phyloP scores from a whole-genome alignment of 2,113 vertebrate genomes.

The Philantomba maxwellii region DNA sequence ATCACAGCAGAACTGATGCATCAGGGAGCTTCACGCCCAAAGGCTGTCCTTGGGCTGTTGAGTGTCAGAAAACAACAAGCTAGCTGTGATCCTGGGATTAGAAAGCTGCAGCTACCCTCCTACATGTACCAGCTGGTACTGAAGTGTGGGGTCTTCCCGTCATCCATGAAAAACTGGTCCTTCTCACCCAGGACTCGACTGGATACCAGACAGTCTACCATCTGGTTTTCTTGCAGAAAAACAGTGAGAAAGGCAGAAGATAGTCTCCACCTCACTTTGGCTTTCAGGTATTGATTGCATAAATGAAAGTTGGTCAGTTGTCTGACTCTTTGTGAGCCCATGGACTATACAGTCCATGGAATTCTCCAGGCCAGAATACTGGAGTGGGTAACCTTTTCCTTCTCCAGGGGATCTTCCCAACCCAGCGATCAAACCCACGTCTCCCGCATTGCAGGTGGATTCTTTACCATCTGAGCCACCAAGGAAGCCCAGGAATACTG shows the following conservation, averaged over 20 bases:
- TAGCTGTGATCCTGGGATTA: not conserved
- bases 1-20: not conserved
- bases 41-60: not conserved
- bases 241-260: not conserved
- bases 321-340: not conserved
- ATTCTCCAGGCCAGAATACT: not conserved
- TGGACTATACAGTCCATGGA: not conserved
- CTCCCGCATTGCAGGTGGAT: not conserved
- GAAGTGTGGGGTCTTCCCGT: fast-evolving
- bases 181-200: not conserved
- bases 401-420: not conserved
- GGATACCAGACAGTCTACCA: not conserved
- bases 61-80: not conserved
- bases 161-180: not conserved
- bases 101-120: not conserved
- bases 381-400: not conserved
- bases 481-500: not conserved
- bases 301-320: not conserved
- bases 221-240: not conserved
- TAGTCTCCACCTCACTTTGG: not conserved
- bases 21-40: not conserved
- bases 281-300: not conserved
- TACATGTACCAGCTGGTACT: not conserved
- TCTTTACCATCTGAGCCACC: not conserved
- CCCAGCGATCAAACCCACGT: not conserved